Conservation (phyloP, 2,888 invertebrate genomes). For the Odontothrips loti region DNA sequence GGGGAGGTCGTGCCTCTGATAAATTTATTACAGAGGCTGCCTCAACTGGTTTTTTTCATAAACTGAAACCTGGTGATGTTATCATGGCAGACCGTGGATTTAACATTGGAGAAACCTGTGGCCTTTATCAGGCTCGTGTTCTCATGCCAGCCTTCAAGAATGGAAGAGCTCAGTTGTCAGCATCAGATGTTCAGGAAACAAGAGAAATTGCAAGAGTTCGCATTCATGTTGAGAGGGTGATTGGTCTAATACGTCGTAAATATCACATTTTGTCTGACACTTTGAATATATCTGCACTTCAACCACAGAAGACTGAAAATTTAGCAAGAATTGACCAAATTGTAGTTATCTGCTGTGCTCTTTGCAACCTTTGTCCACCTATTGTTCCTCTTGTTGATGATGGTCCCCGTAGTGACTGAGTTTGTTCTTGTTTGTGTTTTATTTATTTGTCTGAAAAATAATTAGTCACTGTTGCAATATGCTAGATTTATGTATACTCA, state of each 20-base stretch:
- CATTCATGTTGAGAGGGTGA: conserved; percentile 37
- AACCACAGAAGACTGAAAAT: neutral
- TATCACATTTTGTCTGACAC: neutral
- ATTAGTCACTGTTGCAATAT: neutral
- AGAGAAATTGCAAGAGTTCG: conserved; percentile 37
- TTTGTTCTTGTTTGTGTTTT: no score
- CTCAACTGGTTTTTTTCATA: conserved; percentile 29
- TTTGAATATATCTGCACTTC: neutral
- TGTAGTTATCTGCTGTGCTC: neutral
- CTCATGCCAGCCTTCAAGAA: conserved; percentile 39
- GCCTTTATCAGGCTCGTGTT: conserved; percentile 36
- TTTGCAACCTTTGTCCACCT: neutral
- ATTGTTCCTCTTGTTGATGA: neutral
- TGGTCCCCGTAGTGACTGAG: neutral
- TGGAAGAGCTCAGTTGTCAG: conserved; percentile 38
- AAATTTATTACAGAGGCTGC: conserved; percentile 30
- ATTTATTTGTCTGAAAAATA: no score
- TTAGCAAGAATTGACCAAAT: neutral
- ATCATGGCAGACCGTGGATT: conserved; percentile 40
- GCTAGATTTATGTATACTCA: no score
- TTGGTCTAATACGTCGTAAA: conserved; percentile 32
- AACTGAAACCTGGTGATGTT: conserved; percentile 38
- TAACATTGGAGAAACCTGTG: conserved; percentile 37
- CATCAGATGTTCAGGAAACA: conserved; percentile 36
- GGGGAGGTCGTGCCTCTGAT: conserved; percentile 33